Base-by-base conservation (phyloP, 2,797 vertebrate genomes). In the Eleutherodactylus coqui region DNA sequence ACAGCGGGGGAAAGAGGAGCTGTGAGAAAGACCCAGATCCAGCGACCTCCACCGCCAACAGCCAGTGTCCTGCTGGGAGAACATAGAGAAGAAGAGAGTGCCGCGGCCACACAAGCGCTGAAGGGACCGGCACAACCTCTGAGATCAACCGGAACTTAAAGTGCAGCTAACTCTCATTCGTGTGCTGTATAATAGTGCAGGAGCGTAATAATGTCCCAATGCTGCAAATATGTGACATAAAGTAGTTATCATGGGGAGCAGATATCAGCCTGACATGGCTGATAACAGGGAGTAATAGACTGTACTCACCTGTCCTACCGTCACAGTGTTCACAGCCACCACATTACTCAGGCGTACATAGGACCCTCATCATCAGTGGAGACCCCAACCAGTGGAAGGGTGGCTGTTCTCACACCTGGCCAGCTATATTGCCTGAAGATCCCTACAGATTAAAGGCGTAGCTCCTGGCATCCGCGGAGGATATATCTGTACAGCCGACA, bases 21-120 rank as follows among this genome's bases (percentile, higher is more conserved):
- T 92, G 93, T 94, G 94, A 94, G 94, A 94, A 95, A 94, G 92
- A 91, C 90, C 90, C 90, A 92, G 91, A 92, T 92, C 93, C 92
- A 90, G 93, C 93, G 93, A 93, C 93, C 93, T 93, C 91, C 92
- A 91, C 72, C 84, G 85, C 89, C 91, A 88, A 87, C 90, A 90
- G 89, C 89, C 90, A 89, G 90, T 89, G 86, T 85, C 92, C 90
- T 89, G 91, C 93, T 91, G 93, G 91, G 93, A 94, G 90, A 88
- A 91, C 89, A 89, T 91, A 88, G 89, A 45, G 14, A 14, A 78
- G 76, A 24, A 19, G 41, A 29, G 3, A 58, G 51, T 32, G 32
- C 34, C 27, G 34, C 21, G 5, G 24, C 13, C 45, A 79, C 34
- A 21, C n/a, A 10, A 58, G 34, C 38, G 32, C 47, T 36, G 75